Evolutionary conservation across 2,113 vertebrate genomes (phyloP).

Genomic region (Hyperoodon ampullatus): DNA sequence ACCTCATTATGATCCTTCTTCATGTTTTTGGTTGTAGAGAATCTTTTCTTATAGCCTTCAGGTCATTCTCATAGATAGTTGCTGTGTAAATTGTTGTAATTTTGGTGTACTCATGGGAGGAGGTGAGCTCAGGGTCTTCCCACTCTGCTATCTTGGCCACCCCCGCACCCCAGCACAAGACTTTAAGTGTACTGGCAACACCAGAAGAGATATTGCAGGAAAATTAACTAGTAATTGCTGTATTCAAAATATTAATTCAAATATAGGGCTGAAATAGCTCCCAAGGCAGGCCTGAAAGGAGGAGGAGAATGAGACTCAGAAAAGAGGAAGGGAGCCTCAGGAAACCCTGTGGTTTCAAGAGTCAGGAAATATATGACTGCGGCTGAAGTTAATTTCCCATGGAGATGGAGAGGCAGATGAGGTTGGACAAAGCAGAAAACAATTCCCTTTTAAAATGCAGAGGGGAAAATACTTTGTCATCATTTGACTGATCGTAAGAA

Average conservation of each 20-base stretch:
- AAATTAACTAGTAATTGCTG: fast-evolving
- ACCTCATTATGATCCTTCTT: not conserved
- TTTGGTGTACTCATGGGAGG: not conserved
- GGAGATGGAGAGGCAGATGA: not conserved
- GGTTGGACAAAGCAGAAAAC: not conserved
- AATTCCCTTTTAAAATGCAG: not conserved
- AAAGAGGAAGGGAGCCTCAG: not conserved
- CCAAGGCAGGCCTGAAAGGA: fast-evolving
- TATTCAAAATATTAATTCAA: not conserved
- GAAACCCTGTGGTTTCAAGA: not conserved
- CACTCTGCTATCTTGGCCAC: not conserved
- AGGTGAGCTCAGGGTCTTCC: not conserved
- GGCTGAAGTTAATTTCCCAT: not conserved
- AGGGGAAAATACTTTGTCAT: not conserved
- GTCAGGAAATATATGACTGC: not conserved
- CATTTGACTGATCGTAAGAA: not conserved
- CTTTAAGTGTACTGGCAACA: not conserved
- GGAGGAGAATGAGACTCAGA: fast-evolving
- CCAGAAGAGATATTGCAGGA: not conserved
- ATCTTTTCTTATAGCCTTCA: not conserved
- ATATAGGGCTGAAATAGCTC: not conserved
- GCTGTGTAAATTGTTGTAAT: not conserved
- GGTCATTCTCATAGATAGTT: not conserved
- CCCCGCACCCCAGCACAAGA: not conserved
- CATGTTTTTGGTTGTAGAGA: no score